These are phyloP conservation scores for Amphipyra berbera DNA, from an alignment of 2,888 invertebrate genomes.

Conservation along the genomic window DNA sequence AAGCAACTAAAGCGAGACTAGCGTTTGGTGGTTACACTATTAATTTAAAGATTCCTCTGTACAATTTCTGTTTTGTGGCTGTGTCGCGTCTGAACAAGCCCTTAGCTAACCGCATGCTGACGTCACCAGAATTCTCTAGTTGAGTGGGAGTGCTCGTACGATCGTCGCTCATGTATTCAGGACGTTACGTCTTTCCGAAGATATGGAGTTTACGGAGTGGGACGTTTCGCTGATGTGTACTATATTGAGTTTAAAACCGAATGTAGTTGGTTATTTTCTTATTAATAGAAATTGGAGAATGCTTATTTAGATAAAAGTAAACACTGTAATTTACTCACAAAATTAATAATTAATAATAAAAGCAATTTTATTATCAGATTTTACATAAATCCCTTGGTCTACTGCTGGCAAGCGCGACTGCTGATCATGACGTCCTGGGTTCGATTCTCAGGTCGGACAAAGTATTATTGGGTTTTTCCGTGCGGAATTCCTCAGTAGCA, in stretches of 20 bases:
- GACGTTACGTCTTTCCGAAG: slow-evolving; percentile 6
- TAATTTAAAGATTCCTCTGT: background rate
- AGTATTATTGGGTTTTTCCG: no score
- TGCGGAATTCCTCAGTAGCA: no score
- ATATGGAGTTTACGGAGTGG: slow-evolving; percentile 5
- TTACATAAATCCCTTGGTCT: no score
- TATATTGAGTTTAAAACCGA: background rate
- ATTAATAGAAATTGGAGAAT: no score
- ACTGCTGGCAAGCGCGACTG: no score
- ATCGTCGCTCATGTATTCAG: slow-evolving; percentile 4
- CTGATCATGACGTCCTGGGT: no score
- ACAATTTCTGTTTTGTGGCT: background rate
- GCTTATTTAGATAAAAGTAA: no score
- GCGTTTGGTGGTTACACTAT: background rate
- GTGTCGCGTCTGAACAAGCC: slow-evolving; percentile 1
- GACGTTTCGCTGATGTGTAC: slow-evolving; percentile 7
- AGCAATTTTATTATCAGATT: no score
- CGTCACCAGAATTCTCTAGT: slow-evolving; percentile 4
- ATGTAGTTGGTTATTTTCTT: no score
- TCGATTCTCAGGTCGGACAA: no score
- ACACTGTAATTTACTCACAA: no score
- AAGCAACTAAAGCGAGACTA: background rate
- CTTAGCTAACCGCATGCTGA: slow-evolving; percentile 18
- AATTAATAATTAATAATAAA: no score
- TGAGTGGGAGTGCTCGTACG: slow-evolving; percentile 4